Percentiles rank a stretch among this genome's conserved stretches.
Evolutionary conservation across 2,113 vertebrate genomes (phyloP).

Genomic region (Actenoides lindsayi): DNA sequence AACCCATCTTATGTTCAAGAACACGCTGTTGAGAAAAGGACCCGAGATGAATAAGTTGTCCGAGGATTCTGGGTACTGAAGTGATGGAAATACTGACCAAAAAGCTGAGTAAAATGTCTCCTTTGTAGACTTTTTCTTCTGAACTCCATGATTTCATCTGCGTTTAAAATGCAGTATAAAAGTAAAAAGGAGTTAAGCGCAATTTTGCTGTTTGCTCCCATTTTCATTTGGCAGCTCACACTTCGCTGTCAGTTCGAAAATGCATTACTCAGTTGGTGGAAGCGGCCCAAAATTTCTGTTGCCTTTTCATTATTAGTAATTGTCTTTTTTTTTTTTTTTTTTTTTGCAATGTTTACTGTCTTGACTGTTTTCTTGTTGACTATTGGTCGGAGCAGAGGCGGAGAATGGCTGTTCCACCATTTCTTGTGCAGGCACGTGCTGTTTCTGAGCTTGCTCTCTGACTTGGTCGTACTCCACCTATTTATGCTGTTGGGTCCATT

Average conservation of each 20-base stretch:
- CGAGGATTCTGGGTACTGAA: constrained; percentile 64
- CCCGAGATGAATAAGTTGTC: constrained; percentile 9
- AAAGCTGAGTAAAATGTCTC: constrained; percentile 37
- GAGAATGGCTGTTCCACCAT: background rate
- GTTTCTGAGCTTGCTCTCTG: background rate
- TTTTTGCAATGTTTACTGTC: constrained; percentile 50
- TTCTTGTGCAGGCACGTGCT: background rate
- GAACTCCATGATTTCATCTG: constrained; percentile 55
- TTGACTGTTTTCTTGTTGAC: background rate
- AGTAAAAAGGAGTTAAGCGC: constrained; percentile 61
- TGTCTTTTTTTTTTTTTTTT: background rate
- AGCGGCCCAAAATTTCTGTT: constrained; percentile 24
- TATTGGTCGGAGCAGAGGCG: background rate
- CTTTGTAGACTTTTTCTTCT: constrained; percentile 43
- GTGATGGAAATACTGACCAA: constrained; percentile 59
- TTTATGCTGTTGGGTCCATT: accelerated
- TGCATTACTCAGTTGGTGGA: constrained; percentile 53
- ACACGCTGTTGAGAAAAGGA: background rate
- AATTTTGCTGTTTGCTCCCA: constrained; percentile 36
- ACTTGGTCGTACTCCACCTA: background rate
- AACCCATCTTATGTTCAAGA: background rate
- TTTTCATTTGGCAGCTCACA: constrained; percentile 49
- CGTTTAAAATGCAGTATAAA: background rate
- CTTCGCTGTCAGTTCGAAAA: constrained; percentile 42
- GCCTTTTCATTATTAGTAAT: constrained; percentile 60